Evolutionary conservation across 2,797 vertebrate species (phyloP).

Genomic region (Onychomys torridus): DNA sequence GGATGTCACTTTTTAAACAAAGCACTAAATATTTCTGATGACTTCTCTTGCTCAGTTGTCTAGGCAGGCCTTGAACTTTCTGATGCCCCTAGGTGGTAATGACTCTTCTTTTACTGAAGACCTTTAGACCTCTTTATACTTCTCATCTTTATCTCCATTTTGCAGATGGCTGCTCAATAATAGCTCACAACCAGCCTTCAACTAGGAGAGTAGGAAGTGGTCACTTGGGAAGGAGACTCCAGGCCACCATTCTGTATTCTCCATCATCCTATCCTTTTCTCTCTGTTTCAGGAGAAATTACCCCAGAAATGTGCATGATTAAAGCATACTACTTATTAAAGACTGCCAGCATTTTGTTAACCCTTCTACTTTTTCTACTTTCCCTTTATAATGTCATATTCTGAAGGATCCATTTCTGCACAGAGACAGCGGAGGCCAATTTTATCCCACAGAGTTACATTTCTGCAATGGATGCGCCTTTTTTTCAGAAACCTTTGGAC

Average conservation of each 20-base stretch:
- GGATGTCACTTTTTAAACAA: not conserved
- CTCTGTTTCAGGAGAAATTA: not conserved
- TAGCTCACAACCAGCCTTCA: not conserved
- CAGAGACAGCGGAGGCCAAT: not conserved
- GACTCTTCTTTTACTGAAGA: not conserved
- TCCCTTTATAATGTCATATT: not conserved
- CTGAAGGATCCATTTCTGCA: not conserved
- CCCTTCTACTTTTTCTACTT: not conserved
- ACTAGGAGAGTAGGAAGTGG: not conserved
- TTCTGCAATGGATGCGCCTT: not conserved
- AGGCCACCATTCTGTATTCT: not conserved
- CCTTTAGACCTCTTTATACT: accelerated
- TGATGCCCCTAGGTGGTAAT: not conserved
- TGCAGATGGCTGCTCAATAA: too few species aligned
- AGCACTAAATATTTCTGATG: not conserved
- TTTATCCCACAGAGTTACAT: not conserved
- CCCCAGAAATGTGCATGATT: not conserved
- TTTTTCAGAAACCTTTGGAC: not conserved
- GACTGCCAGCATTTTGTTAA: not conserved
- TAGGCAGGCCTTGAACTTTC: not conserved
- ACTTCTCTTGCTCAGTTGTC: not conserved
- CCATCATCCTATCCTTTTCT: too few species aligned
- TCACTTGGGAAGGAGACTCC: not conserved
- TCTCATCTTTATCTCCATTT: not conserved
- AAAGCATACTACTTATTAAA: not conserved